These are phyloP conservation scores for Sitophilus oryzae DNA, from an alignment of 1,140 invertebrate species.

Conservation along the genomic window DNA sequence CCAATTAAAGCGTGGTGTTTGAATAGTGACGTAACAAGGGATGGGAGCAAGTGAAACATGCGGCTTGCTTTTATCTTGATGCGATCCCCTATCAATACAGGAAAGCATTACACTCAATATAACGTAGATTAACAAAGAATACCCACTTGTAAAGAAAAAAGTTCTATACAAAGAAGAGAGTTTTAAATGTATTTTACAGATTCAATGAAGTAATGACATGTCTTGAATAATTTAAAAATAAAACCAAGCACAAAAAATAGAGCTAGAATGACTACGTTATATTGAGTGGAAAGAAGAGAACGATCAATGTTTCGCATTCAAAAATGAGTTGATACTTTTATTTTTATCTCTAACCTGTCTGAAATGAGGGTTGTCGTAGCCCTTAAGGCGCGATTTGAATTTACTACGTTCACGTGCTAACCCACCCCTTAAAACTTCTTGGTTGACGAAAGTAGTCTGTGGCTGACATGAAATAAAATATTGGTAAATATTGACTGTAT, in stretches of 20 bases:
- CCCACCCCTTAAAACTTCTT: slow-evolving; percentile 21
- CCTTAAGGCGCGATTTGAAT: slow-evolving; percentile 12
- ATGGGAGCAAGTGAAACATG: neutral
- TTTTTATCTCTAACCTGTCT: slow-evolving; percentile 9
- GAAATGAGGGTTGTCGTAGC: slow-evolving; percentile 12
- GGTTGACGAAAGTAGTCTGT: slow-evolving; percentile 6
- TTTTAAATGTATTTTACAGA: too few species aligned
- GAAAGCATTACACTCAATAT: neutral
- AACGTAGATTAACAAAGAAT: neutral
- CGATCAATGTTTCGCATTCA: neutral
- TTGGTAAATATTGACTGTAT: neutral
- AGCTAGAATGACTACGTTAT: too few species aligned
- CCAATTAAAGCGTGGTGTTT: neutral
- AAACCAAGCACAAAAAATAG: too few species aligned
- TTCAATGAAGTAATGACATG: too few species aligned
- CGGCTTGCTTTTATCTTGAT: neutral
- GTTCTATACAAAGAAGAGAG: too few species aligned
- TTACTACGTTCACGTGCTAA: slow-evolving; percentile 16
- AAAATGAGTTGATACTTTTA: neutral
- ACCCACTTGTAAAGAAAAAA: too few species aligned
- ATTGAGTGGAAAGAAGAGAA: neutral
- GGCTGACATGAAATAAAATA: slow-evolving; percentile 6
- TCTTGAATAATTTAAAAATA: too few species aligned
- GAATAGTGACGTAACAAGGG: neutral
- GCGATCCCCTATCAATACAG: neutral